Conservation (phyloP, 2,888 invertebrate genomes). For the Andrena fulva region DNA sequence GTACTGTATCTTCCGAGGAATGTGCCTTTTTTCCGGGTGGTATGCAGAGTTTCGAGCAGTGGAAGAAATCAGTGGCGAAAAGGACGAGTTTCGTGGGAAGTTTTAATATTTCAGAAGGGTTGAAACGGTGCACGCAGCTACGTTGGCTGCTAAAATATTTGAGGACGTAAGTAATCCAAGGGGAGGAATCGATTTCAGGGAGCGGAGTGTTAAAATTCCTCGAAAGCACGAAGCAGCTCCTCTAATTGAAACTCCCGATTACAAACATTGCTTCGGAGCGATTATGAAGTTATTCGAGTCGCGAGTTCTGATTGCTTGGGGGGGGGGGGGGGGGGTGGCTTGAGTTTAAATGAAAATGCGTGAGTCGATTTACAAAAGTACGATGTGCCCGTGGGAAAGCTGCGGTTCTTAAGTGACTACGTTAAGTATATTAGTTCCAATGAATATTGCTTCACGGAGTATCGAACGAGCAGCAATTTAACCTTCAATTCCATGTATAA, state of each 20-base stretch:
- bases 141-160: constrained; percentile 36
- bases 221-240: constrained; percentile 36
- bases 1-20: background rate
- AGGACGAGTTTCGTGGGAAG: background rate
- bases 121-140: background rate
- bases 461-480: constrained; percentile 18
- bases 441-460: background rate
- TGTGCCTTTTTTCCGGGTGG: background rate
- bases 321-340: constrained; percentile 37
- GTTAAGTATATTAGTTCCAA: background rate
- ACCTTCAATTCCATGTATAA: constrained; percentile 20
- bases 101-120: background rate
- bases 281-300: constrained; percentile 67
- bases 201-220: constrained; percentile 59
- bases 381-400: background rate
- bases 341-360: constrained; percentile 61
- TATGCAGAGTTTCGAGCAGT: background rate
- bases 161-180: constrained; percentile 52
- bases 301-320: constrained; percentile 55
- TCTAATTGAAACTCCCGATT: constrained; percentile 66
- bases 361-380: constrained; percentile 31
- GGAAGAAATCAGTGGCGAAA: background rate
- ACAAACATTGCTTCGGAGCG: constrained; percentile 61
- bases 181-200: constrained; percentile 44
- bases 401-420: background rate